Base-by-base conservation (phyloP, 2,113 vertebrate genomes). In the Trochalopteron elliotii region DNA sequence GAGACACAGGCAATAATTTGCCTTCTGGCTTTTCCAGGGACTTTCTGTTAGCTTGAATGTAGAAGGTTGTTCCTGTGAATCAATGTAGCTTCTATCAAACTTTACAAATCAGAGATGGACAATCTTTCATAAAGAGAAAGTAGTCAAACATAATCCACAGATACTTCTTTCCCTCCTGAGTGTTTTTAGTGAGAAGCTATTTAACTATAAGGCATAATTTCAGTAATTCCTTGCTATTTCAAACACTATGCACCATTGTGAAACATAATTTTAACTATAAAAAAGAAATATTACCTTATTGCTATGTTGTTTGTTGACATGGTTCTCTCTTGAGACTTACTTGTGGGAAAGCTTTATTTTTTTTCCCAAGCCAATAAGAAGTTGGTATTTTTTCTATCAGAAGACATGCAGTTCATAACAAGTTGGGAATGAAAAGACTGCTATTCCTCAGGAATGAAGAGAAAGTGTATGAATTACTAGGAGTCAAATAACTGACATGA, bases 141-240 rank as follows among this genome's bases (percentile, higher is more conserved):
- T 23, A 79, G 53, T 53, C 50, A 79, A 42, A 96, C 90, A 37
- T 67, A 83, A 83, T 69, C 23, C 33, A 61, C 55, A 69, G 31
- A 45, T 45, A 68, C 12, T 74, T 93, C 55, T 92, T 86, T 74
- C 47, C 81, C 77, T 87, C 40, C 27, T 57, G 70, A 79, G 49
- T 72, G 37, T 31, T 31, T 4, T 93, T 85, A 83, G 18, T 80
- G 21, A 35, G 23, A 82, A 90, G 42, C 70, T 85, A 70, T 93
- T 91, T 96, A 85, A 85, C 49, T 85, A 79, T 52, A 76, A 77
- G 22, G 35, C 16, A 8, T 74, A 80, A 82, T 93, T 93, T 96
- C 39, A 77, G 60, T 80, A 44, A 80, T 49, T 24, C 8, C 37
- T 69, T 83, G 57, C n/a, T 12, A 77, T 85, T 96, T 95, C 42